phyloP scores from a whole-genome alignment of 2,113 vertebrate species.

The Cyprinodon tularosa region DNA sequence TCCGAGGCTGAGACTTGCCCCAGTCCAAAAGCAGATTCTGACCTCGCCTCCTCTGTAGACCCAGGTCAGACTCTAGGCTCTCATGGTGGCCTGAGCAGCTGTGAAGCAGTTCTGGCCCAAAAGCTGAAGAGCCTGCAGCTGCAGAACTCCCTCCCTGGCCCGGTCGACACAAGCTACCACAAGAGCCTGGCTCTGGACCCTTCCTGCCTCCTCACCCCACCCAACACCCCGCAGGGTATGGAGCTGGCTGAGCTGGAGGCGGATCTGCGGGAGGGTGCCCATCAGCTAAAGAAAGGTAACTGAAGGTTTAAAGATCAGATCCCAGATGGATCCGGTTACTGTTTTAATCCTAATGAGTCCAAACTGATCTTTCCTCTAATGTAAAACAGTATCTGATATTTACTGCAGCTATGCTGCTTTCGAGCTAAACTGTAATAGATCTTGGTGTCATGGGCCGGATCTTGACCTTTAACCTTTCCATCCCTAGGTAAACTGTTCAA shows the following conservation, averaged over 20 bases:
- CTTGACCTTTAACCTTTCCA: too few relatives aligned
- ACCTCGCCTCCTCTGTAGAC: not conserved
- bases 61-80: slow-evolving; percentile 33
- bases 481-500: too few relatives aligned
- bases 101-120: slow-evolving; percentile 76
- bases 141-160: slow-evolving; percentile 70
- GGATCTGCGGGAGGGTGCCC: slow-evolving; percentile 54
- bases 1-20: slow-evolving; percentile 16
- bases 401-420: too few relatives aligned
- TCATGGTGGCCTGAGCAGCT: slow-evolving; percentile 66
- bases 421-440: too few relatives aligned
- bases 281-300: slow-evolving; percentile 65
- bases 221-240: slow-evolving; percentile 80
- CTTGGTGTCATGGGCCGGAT: too few relatives aligned
- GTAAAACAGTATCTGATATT: too few relatives aligned
- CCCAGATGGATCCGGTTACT: too few relatives aligned
- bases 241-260: slow-evolving; percentile 75
- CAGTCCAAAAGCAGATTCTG: slow-evolving; percentile 17
- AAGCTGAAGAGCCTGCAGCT: slow-evolving; percentile 80
- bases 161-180: slow-evolving; percentile 64
- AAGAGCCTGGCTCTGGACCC: slow-evolving; percentile 81
- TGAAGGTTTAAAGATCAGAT: not conserved
- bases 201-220: slow-evolving; percentile 82
- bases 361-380: not conserved
- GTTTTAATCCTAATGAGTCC: not conserved